These are phyloP conservation scores for Cercopithecus mona DNA, from an alignment of 2,113 vertebrate species.

Conservation along the genomic window DNA sequence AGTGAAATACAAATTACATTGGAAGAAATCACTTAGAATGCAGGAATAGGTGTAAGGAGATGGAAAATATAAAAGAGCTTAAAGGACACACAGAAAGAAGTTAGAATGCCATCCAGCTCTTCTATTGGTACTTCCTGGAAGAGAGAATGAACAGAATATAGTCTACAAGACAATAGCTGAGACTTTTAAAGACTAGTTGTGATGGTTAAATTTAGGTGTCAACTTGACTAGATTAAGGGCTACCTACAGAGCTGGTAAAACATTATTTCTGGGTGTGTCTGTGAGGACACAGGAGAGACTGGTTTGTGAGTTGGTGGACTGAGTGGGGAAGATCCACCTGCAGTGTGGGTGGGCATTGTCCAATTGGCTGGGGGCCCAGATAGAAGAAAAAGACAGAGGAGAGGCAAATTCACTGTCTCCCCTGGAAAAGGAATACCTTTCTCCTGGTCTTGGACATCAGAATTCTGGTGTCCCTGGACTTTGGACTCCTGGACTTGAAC, in stretches of 20 bases:
- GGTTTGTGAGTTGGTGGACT: neutral
- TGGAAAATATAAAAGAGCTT: neutral
- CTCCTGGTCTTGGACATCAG: neutral
- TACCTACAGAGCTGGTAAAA: neutral
- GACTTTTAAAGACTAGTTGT: neutral
- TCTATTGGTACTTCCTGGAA: neutral
- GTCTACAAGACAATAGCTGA: neutral
- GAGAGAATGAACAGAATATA: neutral
- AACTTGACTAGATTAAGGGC: neutral
- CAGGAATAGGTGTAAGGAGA: neutral
- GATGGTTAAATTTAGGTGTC: neutral
- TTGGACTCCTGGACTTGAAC: neutral
- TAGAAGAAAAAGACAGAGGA: neutral
- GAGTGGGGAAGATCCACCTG: neutral
- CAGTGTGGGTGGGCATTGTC: neutral
- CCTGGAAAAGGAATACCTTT: neutral
- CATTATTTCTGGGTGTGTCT: neutral
- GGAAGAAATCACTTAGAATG: neutral
- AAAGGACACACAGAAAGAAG: neutral
- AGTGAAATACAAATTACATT: neutral
- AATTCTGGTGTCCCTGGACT: neutral
- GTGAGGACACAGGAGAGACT: neutral
- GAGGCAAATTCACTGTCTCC: neutral
- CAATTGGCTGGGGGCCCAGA: neutral
- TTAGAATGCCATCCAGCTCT: neutral